These are phyloP conservation scores for Anguilla megastoma DNA, from an alignment of 2,797 vertebrate species.

Conservation along the genomic window DNA sequence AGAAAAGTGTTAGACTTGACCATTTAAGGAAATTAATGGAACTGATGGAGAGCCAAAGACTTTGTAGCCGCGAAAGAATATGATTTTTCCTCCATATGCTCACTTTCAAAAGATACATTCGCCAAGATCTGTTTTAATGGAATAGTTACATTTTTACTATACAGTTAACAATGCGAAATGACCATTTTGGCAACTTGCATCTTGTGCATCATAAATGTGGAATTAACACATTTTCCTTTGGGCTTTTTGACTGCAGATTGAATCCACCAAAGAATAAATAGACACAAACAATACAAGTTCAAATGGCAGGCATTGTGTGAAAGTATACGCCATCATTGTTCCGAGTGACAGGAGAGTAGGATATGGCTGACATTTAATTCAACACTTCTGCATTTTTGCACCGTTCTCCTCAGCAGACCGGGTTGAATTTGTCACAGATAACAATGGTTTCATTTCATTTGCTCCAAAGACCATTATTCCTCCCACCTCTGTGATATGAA, in stretches of 20 bases:
- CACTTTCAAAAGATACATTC: not conserved
- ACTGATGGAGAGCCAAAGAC: not conserved
- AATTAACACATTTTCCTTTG: not conserved
- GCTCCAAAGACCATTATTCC: not conserved
- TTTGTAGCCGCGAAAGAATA: not conserved
- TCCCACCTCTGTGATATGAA: slow-evolving; percentile 25
- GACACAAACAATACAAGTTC: slow-evolving; percentile 24
- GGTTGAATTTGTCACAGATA: slow-evolving; percentile 35
- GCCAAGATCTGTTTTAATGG: not conserved
- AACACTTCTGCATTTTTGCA: slow-evolving; percentile 27
- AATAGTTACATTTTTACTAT: not conserved
- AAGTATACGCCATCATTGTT: slow-evolving; percentile 30
- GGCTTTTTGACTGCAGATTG: not conserved
- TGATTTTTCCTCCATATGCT: not conserved
- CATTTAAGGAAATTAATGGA: not conserved
- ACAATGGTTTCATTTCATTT: slow-evolving; percentile 33
- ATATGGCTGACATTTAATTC: slow-evolving; percentile 36
- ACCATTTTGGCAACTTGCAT: not conserved
- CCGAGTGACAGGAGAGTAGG: slow-evolving; percentile 31
- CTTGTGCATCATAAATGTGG: not conserved
- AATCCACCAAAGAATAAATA: slow-evolving; percentile 8
- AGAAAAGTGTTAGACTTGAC: not conserved
- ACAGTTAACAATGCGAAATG: not conserved
- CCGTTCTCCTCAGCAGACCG: slow-evolving; percentile 20
- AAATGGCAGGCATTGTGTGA: slow-evolving; percentile 29